Percentiles rank a stretch among this genome's conserved stretches.
These are phyloP conservation scores for Geophilus truncorum DNA, from an alignment of 2,888 invertebrate genomes.

Conservation along the genomic window DNA sequence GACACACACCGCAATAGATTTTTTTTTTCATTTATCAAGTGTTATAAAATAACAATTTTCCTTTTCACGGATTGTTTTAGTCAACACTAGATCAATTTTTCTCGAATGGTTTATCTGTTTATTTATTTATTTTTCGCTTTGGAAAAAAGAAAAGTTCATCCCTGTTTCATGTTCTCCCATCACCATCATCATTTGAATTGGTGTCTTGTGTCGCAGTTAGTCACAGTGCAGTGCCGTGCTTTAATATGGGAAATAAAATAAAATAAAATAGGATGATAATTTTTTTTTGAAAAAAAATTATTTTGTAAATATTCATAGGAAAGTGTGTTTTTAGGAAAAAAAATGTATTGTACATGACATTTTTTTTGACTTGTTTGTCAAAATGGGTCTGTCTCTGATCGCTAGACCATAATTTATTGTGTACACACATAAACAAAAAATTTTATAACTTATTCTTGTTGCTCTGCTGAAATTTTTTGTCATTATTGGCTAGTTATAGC, in stretches of 20 bases:
- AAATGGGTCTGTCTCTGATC: slow-evolving; percentile 10
- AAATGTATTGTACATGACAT: slow-evolving; percentile 5
- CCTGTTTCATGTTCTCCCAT: background rate
- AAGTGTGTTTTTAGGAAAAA: background rate
- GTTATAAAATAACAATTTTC: background rate
- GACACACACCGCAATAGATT: slow-evolving; percentile 13
- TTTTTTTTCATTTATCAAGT: background rate
- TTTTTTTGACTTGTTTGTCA: slow-evolving; percentile 20
- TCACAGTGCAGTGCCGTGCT: slow-evolving; percentile 11
- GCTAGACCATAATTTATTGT: slow-evolving; percentile 4
- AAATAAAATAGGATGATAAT: background rate
- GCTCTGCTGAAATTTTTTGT: slow-evolving; percentile 25
- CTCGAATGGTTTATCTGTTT: background rate
- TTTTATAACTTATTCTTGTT: slow-evolving; percentile 25
- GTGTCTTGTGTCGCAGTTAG: slow-evolving; percentile 27
- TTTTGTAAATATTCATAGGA: slow-evolving; percentile 14
- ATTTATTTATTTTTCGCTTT: background rate
- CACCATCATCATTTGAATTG: background rate
- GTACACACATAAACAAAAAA: background rate
- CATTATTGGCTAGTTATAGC: slow-evolving; percentile 13
- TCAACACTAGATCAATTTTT: background rate
- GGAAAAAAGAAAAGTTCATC: background rate
- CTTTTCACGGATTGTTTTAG: background rate
- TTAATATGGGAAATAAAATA: slow-evolving; percentile 1
- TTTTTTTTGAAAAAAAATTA: background rate